Evolutionary conservation across 2,888 invertebrate genomes (phyloP).

Genomic region (Callinectes sapidus): DNA sequence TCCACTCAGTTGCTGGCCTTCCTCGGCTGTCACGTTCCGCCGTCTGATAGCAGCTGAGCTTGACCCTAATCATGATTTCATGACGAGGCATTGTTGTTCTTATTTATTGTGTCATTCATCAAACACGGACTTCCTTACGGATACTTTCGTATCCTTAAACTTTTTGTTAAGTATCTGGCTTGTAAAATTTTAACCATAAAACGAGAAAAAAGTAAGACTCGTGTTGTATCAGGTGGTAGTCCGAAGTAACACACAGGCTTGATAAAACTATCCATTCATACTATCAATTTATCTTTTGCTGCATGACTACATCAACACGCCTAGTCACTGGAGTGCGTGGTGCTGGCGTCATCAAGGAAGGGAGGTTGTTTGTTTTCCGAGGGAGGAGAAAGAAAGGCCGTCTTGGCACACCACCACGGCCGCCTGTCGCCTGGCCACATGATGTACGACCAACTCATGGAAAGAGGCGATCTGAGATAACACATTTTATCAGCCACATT

Average conservation of each 20-base stretch:
- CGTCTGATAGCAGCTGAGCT: background rate
- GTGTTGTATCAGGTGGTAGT: background rate
- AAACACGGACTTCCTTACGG: background rate
- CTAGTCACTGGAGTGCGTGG: background rate
- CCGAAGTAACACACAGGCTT: background rate
- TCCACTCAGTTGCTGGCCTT: background rate
- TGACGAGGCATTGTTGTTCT: background rate
- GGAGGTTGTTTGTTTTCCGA: constrained; percentile 8
- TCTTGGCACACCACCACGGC: constrained; percentile 28
- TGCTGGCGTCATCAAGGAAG: constrained; percentile 14
- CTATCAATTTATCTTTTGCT: background rate
- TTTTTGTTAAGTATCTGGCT: background rate
- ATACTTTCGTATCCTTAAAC: background rate
- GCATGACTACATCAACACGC: background rate
- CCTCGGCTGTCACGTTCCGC: constrained; percentile 13
- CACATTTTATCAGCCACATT: background rate
- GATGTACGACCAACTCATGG: background rate
- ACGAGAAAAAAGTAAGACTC: background rate
- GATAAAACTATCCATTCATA: background rate
- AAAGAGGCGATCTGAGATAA: background rate
- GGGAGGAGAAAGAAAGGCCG: constrained; percentile 20
- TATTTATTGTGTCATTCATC: background rate
- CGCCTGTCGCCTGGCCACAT: constrained; percentile 19
- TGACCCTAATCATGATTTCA: constrained; percentile 40
- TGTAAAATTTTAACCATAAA: background rate